Conservation (phyloP, 2,888 invertebrate genomes). For the Lymantria dispar region DNA sequence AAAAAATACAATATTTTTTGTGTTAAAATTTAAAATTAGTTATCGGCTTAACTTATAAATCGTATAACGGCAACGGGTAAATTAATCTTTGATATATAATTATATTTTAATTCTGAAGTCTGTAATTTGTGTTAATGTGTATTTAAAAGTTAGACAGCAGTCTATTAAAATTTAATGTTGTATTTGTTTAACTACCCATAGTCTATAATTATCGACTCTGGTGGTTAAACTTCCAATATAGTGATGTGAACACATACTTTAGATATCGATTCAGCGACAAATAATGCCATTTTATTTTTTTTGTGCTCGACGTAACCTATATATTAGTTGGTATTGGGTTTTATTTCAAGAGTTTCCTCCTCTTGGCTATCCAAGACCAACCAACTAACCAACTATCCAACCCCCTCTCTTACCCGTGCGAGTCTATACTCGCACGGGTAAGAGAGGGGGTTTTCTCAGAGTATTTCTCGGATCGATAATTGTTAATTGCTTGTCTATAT, state of each 20-base stretch:
- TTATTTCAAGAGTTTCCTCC: no score
- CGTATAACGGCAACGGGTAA: background rate
- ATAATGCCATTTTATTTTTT: background rate
- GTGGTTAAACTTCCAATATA: constrained; percentile 35
- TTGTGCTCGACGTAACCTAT: background rate
- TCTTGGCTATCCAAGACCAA: no score
- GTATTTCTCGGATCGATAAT: no score
- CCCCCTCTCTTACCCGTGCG: no score
- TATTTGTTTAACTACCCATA: constrained; percentile 49
- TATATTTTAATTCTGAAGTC: constrained; percentile 6
- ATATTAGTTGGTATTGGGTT: no score
- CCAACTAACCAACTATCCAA: no score
- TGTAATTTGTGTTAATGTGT: constrained; percentile 25
- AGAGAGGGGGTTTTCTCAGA: no score
- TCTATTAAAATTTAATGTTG: constrained; percentile 33
- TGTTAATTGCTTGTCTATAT: no score
- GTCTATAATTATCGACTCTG: constrained; percentile 58
- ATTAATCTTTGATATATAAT: background rate
- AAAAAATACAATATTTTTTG: no score
- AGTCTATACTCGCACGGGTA: no score
- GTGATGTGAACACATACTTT: constrained; percentile 12
- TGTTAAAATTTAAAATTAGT: no score
- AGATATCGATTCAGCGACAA: background rate
- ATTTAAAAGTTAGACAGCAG: constrained; percentile 28
- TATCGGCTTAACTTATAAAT: background rate